phyloP scores from a whole-genome alignment of 2,113 vertebrate species.

The Melanotaenia duboulayi region DNA sequence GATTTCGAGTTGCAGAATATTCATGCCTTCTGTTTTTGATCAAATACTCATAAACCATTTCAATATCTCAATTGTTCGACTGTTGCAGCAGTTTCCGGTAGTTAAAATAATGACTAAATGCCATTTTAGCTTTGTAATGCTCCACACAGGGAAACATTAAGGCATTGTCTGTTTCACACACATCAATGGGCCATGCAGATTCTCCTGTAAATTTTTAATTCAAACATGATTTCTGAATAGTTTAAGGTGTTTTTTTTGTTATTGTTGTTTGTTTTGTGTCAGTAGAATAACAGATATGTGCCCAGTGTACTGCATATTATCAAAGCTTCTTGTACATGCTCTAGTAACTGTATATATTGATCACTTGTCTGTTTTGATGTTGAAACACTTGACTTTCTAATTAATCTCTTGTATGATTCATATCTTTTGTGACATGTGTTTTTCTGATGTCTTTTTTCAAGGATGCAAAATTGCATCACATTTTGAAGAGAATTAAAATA shows the following conservation, averaged over 20 bases:
- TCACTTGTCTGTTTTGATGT: constrained; percentile 62
- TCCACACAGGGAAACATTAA: constrained; percentile 1
- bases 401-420: constrained; percentile 68
- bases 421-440: constrained; percentile 72
- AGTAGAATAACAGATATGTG: constrained; percentile 41
- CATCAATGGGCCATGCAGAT: constrained; percentile 23
- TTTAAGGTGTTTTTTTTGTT: constrained; percentile 34
- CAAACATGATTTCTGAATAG: constrained; percentile 22
- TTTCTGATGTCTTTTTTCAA: constrained; percentile 63
- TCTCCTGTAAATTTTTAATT: constrained; percentile 33
- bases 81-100: constrained; percentile 15
- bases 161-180: constrained; percentile 3
- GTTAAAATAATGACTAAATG: constrained; percentile 16
- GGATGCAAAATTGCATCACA: constrained; percentile 61
- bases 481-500: constrained; percentile 71
- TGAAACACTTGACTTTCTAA: constrained; percentile 59
- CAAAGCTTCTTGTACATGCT: constrained; percentile 66
- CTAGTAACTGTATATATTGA: constrained; percentile 72
- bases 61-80: constrained; percentile 14
- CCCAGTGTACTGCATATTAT: constrained; percentile 64
- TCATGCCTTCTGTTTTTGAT: not conserved
- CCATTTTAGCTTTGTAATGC: constrained; percentile 34
- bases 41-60: not conserved
- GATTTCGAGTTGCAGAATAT: not conserved
- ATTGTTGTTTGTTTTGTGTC: constrained; percentile 10